phyloP scores from a whole-genome alignment of 2,113 vertebrate genomes.

The Grammomys surdaster region DNA sequence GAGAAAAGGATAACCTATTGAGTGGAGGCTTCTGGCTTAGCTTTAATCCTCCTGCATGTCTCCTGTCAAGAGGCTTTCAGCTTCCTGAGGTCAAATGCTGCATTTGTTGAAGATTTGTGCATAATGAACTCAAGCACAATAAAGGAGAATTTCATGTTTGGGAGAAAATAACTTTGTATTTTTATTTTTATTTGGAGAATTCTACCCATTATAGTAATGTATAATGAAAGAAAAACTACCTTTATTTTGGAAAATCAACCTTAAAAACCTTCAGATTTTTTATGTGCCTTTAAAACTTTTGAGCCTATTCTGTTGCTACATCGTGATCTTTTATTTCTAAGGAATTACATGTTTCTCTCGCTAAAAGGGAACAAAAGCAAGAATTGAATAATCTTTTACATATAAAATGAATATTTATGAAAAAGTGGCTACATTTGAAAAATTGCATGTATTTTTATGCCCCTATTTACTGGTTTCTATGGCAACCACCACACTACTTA shows the following conservation, averaged over 20 bases:
- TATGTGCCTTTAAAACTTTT: conserved; percentile 48
- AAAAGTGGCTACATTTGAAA: conserved; percentile 74
- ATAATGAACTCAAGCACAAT: conserved; percentile 57
- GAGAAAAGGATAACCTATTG: conserved; percentile 19
- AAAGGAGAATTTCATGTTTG: conserved; percentile 49
- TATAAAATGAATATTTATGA: conserved; percentile 76
- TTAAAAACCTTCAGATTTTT: conserved; percentile 42
- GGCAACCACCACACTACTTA: conserved; percentile 76
- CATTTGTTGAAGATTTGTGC: conserved; percentile 12
- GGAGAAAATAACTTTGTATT: conserved; percentile 20
- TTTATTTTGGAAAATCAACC: conserved; percentile 54
- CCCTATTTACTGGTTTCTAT: conserved; percentile 79
- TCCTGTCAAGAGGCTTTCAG: conserved; percentile 37
- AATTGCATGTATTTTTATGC: conserved; percentile 77
- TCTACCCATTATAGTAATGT: conserved; percentile 33
- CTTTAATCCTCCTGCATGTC: conserved; percentile 3
- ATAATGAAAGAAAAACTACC: not conserved
- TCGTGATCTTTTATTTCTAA: conserved; percentile 65
- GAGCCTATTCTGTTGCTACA: not conserved
- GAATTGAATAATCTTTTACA: conserved; percentile 67
- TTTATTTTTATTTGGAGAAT: conserved; percentile 49
- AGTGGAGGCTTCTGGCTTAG: conserved; percentile 16
- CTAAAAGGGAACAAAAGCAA: conserved; percentile 58
- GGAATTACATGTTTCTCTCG: conserved; percentile 45
- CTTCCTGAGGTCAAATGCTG: conserved; percentile 15